Evolutionary conservation across 2,888 invertebrate species (phyloP), one percentile per base, ranked within the genome.

Genomic region (Pachydiplax longipennis): DNA sequence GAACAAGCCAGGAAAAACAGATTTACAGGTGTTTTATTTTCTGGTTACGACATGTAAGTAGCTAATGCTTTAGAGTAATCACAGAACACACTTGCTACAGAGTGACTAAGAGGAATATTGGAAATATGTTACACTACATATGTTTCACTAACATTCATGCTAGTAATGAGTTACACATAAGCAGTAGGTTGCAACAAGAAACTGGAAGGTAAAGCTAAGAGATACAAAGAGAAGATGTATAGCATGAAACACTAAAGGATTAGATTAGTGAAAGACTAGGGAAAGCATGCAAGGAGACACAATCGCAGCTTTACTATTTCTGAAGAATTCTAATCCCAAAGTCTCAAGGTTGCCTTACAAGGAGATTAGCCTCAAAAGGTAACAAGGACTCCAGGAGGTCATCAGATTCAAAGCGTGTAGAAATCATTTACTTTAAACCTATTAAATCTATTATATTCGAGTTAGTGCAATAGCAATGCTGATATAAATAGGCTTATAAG

Each of bases 321-420:
- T 90, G 91, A 92, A 91, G 91, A 91, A 91, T 90, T 87, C 91
- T 91, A 91, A 90, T 91, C 91, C 92, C 92, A 91, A 92, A 91
- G 92, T 91, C 91, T 92, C 92, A 90, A 80, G 91, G 90, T 90
- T 91, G 91, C 92, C 92, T 92, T 92, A 91, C 91, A 91, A 92
- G 92, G 92, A 92, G 92, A 58, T 73, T 44, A 91, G 87, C 87
- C 87, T 87, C 58, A 58, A 48, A 87, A 58, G 87, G 87, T 73
- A 3, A 35, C 37, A 87, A 61, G 65, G 65, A 87, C 87, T 87
- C 87, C 87, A 87, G 87, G 87, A 37, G 65, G n/a, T 61, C n/a
- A 87, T 35, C 58, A 18, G 37, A 91, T 90, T 90, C 35, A 61
- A 91, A 90, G 90, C 58, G 80, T 90, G 37, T 90, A 90, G 13